Base-by-base conservation (phyloP, 2,113 vertebrate genomes). In the Pseudorasbora parva region DNA sequence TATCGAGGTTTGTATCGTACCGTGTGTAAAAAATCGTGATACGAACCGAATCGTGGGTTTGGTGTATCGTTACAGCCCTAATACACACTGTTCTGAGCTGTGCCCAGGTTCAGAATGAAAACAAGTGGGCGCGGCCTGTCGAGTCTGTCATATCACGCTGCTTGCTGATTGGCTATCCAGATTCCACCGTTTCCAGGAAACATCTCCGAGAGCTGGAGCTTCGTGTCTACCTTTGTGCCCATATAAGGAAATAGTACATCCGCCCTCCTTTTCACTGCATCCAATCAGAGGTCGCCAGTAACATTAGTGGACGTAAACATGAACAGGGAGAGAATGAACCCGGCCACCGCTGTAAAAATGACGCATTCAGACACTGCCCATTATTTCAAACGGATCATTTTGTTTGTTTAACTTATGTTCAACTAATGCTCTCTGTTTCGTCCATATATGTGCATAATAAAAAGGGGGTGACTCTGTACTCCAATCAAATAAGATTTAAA, bases 161-260 rank as follows among this genome's bases (percentile, higher is more conserved):
- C 25, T 23, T 23, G 43, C 17, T 84, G 43, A 90, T 89, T 88
- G 86, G 89, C 45, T 74, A 47, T 10, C 69, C 30, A 11, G 75
- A 78, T 69, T 82, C 69, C 88, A 80, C 64, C 59, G 88, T 87
- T 90, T 89, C 85, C 78, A 89, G 83, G 87, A 89, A 88, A 88
- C 88, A 83, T 84, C 21, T 84, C 49, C 5, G 69, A 19, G 69
- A 72, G 54, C 69, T 33, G 15, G 74, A 47, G 68, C 76, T 78
- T 74, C 78, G 19, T 17, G 17, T 71, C 69, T 75, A 30, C 87
- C 78, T 84, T 80, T 51, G 25, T 71, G 41, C 47, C 89, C 88
- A 85, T 60, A 90, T 88, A 84, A 86, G 85, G 89, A 56, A 51
- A 17, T n/a, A 62, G 45, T 33, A 81, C 83, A 47, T 86, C 77